Percentiles rank a stretch among this genome's conserved stretches.
Conservation (phyloP, 2,113 vertebrate species). For the Caracal caracal region DNA sequence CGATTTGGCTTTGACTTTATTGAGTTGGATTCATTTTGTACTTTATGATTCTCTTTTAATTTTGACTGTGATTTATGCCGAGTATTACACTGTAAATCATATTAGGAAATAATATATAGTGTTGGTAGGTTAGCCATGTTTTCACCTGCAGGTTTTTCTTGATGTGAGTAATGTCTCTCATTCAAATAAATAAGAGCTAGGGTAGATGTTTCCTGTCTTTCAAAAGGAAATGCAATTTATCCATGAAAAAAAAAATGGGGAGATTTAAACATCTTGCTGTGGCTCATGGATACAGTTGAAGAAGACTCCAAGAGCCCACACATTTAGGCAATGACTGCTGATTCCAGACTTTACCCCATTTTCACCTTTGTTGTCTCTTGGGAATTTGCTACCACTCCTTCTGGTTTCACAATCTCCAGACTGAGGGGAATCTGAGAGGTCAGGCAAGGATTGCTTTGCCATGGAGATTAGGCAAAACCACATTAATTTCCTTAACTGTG, state of each 20-base stretch:
- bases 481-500: conserved; percentile 22
- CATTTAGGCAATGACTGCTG: neutral
- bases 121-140: neutral
- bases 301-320: neutral
- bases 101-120: neutral
- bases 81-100: neutral
- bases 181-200: neutral
- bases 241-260: neutral
- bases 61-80: neutral
- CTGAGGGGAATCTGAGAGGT: neutral
- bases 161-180: neutral
- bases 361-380: conserved; percentile 18
- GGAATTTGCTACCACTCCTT: conserved; percentile 26
- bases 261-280: neutral
- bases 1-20: neutral
- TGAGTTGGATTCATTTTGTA: neutral
- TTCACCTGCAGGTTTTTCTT: neutral
- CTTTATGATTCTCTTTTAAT: neutral
- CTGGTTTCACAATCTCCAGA: neutral
- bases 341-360: neutral
- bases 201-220: neutral
- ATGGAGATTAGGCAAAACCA: conserved; percentile 40
- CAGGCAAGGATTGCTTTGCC: conserved; percentile 46
- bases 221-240: neutral
- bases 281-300: neutral